Evolutionary conservation across 2,113 vertebrate species (phyloP).

Genomic region (Rhombomys opimus): DNA sequence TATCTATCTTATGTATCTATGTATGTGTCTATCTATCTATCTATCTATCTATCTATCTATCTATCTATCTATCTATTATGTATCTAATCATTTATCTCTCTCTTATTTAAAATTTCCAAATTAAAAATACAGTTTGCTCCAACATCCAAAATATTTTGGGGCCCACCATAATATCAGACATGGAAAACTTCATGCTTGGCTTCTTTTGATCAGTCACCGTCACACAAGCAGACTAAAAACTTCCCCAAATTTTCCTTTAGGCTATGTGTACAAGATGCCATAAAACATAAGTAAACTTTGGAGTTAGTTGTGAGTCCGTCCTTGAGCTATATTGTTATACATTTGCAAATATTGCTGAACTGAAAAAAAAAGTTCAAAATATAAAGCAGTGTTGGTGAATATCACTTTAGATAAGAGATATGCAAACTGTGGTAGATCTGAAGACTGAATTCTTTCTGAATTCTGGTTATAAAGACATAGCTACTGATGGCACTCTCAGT

Average conservation of each 20-base stretch:
- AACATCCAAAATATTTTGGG: neutral
- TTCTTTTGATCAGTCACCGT: neutral
- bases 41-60: neutral
- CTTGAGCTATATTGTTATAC: neutral
- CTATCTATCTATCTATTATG: neutral
- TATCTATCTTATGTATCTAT: neutral
- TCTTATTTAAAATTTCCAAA: neutral
- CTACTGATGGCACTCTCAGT: neutral
- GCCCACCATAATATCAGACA: neutral
- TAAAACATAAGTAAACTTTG: neutral
- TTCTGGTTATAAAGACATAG: neutral
- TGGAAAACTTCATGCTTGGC: neutral
- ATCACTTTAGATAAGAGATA: neutral
- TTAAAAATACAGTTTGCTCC: neutral
- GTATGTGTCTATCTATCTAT: no score
- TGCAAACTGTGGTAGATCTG: neutral
- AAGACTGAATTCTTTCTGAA: slow-evolving; percentile 6
- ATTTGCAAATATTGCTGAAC: neutral
- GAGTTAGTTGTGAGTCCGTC: neutral
- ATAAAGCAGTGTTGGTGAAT: neutral
- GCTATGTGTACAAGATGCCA: neutral
- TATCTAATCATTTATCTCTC: neutral
- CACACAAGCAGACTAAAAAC: neutral
- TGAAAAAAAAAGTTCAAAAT: neutral
- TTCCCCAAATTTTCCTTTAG: neutral